phyloP scores from a whole-genome alignment of 2,113 vertebrate species.

The Cichladusa arquata region DNA sequence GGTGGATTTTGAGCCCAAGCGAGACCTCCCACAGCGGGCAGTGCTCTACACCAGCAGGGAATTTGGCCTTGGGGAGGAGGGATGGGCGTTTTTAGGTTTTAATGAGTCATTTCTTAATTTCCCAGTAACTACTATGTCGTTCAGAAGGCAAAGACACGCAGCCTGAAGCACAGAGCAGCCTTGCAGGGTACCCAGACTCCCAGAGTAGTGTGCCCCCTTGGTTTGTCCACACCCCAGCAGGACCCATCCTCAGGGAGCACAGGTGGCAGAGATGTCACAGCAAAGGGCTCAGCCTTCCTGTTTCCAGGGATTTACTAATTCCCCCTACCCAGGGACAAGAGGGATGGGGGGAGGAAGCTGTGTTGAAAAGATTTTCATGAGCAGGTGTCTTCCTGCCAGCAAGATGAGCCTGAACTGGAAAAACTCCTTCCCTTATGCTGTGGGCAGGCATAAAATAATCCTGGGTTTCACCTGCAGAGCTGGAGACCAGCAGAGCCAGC shows the following conservation, averaged over 20 bases:
- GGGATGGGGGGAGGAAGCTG: background rate
- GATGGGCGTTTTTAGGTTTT: background rate
- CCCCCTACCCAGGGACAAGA: background rate
- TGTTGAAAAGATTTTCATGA: background rate
- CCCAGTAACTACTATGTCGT: too few species aligned
- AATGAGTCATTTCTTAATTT: background rate
- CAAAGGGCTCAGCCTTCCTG: accelerated
- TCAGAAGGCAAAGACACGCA: background rate
- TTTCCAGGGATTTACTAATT: background rate
- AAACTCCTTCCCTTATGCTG: background rate
- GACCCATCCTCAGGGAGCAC: accelerated
- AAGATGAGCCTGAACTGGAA: background rate
- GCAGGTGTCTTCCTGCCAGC: background rate
- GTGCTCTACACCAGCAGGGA: background rate
- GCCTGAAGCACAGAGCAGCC: background rate
- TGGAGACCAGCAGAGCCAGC: background rate
- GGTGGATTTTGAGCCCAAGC: background rate
- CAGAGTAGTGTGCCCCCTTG: background rate
- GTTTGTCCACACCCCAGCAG: background rate
- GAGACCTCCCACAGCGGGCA: background rate
- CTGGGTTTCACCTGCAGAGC: background rate
- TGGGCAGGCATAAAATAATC: background rate
- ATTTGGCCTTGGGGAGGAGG: background rate
- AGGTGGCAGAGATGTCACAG: background rate
- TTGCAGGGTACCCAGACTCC: background rate